A percentile compares a stretch with the other conserved stretches of the same genome.
Conservation (phyloP, 2,797 vertebrate species). For the Calcarius lapponicus region DNA sequence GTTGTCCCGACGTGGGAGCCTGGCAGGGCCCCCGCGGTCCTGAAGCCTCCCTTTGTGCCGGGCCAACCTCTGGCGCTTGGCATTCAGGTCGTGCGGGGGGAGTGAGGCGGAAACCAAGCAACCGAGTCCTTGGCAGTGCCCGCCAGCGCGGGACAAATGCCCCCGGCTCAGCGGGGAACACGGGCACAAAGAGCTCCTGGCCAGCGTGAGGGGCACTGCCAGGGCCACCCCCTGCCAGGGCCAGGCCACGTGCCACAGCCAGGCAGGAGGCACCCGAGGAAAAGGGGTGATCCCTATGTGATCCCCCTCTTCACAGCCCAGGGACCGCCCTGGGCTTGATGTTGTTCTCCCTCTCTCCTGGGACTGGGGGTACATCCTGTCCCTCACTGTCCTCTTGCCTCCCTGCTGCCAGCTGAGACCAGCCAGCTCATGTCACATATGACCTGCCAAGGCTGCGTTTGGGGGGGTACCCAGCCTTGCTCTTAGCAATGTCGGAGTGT, state of each 20-base stretch:
- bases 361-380: neutral
- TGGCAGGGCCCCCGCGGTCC: slow-evolving; percentile 6
- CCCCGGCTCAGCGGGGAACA: neutral
- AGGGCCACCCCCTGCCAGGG: neutral
- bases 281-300: neutral
- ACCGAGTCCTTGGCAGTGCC: slow-evolving; percentile 65
- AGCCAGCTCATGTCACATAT: neutral
- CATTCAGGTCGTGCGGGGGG: slow-evolving; percentile 51
- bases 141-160: neutral
- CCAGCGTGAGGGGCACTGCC: neutral
- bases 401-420: neutral
- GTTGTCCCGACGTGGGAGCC: slow-evolving; percentile 42
- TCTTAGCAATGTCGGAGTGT: neutral
- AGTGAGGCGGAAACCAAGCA: slow-evolving; percentile 57
- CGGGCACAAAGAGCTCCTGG: slow-evolving; percentile 18
- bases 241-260: neutral
- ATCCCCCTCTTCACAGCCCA: neutral
- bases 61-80: slow-evolving; percentile 47
- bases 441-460: neutral
- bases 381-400: neutral
- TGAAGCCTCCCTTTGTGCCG: slow-evolving; percentile 54
- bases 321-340: rapidly evolving
- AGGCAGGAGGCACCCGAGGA: neutral
- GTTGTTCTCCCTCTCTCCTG: neutral
- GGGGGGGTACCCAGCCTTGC: neutral